Conservation (phyloP, 2,888 invertebrate species). For the Sinentomon sp. region DNA sequence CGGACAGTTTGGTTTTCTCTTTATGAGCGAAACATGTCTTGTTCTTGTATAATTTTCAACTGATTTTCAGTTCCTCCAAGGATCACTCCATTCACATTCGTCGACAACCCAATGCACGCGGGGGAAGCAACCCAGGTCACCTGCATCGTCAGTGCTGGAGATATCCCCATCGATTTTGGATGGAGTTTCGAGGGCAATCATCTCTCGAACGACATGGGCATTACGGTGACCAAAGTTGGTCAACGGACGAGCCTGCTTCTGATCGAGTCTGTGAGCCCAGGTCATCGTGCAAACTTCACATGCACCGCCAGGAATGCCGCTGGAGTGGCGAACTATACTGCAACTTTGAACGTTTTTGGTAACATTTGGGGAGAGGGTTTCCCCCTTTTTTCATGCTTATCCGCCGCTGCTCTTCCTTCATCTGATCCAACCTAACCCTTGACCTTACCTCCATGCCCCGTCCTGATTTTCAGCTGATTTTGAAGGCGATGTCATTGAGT, state of each 20-base stretch:
- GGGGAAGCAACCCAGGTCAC: constrained; percentile 44
- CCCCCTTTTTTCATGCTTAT: no score
- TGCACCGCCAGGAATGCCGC: constrained; percentile 38
- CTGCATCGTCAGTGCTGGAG: constrained; percentile 45
- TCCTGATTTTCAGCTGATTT: no score
- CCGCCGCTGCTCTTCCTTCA: no score
- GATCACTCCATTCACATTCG: constrained; percentile 27
- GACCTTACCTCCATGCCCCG: no score
- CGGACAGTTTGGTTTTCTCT: neutral
- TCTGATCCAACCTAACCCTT: no score
- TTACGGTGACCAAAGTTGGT: constrained; percentile 27
- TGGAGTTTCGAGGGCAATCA: constrained; percentile 45
- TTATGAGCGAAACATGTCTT: constrained; percentile 5
- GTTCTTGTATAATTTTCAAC: neutral
- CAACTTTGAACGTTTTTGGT: constrained; percentile 36
- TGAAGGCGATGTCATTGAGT: no score
- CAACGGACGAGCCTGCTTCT: constrained; percentile 31
- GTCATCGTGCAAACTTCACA: constrained; percentile 39
- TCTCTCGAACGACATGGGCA: constrained; percentile 27
- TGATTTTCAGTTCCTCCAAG: constrained; percentile 11
- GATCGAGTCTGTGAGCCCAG: constrained; percentile 31
- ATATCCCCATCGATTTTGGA: constrained; percentile 40
- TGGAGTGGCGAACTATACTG: constrained; percentile 31
- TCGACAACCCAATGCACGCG: constrained; percentile 41
- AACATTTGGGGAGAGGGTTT: no score